Conservation (phyloP, 2,113 vertebrate genomes). For the Melanerpes formicivorus region DNA sequence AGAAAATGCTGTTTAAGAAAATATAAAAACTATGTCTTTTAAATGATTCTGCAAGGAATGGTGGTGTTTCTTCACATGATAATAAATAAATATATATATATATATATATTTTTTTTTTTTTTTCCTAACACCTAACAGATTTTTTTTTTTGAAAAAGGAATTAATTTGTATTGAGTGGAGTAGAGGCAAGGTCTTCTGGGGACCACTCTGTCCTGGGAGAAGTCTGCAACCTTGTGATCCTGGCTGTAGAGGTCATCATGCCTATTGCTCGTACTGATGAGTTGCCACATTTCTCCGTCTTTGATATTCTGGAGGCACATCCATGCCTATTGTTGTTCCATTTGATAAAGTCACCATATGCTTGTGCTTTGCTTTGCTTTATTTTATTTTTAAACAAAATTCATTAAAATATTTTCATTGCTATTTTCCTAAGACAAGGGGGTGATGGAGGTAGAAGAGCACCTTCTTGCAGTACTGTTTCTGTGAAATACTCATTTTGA, state of each 20-base stretch:
- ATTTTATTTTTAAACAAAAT: background rate
- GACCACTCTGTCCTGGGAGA: background rate
- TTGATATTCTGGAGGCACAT: background rate
- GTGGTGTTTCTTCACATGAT: background rate
- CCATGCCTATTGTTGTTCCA: background rate
- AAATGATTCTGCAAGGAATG: background rate
- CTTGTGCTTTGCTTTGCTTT: constrained; percentile 1
- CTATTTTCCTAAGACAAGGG: background rate
- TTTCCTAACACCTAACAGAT: background rate
- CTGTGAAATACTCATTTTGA: background rate
- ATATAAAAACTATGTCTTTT: background rate
- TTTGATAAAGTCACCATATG: background rate
- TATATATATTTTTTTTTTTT: too few relatives aligned
- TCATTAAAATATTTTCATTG: background rate
- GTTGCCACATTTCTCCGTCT: background rate
- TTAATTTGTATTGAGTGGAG: background rate
- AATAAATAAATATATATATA: background rate
- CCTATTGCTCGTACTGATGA: background rate
- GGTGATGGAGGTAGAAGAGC: background rate
- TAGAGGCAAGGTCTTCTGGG: background rate
- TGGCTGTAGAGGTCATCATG: background rate
- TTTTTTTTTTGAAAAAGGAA: background rate
- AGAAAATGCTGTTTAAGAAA: background rate
- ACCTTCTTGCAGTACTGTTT: background rate
- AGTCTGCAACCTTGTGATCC: background rate